Evolutionary conservation across 2,888 invertebrate species (phyloP), one percentile per base, ranked within the genome.

Genomic region (Epinotia nisella): DNA sequence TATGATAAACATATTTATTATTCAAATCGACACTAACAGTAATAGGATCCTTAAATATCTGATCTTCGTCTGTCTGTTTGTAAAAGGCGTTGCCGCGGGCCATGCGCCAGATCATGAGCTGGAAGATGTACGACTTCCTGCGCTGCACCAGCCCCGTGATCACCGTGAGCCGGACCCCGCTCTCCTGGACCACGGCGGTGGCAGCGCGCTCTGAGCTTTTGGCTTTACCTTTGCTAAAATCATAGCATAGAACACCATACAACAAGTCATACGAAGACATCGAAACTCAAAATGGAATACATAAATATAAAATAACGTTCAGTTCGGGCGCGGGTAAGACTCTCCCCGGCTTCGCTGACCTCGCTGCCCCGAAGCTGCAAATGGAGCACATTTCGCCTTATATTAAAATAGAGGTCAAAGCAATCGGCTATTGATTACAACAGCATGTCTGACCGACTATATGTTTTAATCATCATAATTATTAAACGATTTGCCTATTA

Each of bases 71-170:
- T 0, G 97, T 96, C 83, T 96, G 96, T 41, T 97, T 94, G 71
- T 98, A 94, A 85, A 97, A 98, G 4, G 98, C 97, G 82, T 98
- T 98, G 55, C 98, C 98, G 64, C 97, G 85, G 0, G 90, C 89
- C 11, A 93, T 80, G 21, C 93, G 85, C 92, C 92, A 93, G 11
- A 93, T 76, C 90, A 93, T 90, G 71, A 84, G 84, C 75, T 93
- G 89, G 58, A 93, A 91, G 5, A 85, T 78, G 60, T 80, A 87
- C 58, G 84, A 77, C 59, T 82, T 83, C 15, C 61, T 76, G 5
- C 92, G 83, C 5, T 77, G 80, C 4, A 93, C 86, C 0, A 90
- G 87, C 0, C 93, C 93, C 0, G 91, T 86, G 58, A 86, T 80
- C 0, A 92, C 82, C 11, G 81, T 70, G 7, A 95, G 81, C 0